Base-by-base conservation (phyloP, 2,113 vertebrate species). In the Percina caprodes region DNA sequence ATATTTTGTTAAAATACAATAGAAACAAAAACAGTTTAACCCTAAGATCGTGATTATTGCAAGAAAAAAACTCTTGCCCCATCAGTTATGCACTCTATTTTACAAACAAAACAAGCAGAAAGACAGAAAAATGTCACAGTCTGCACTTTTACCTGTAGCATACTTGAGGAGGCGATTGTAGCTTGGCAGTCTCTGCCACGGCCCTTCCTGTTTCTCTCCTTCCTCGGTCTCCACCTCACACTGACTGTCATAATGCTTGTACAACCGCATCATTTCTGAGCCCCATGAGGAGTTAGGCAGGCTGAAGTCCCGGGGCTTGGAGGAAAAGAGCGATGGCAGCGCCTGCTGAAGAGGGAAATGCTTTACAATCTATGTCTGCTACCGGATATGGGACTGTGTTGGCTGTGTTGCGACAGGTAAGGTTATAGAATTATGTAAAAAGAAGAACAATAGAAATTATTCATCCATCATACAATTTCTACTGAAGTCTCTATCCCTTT, bases 211-310 rank as follows among this genome's bases (percentile, higher is more conserved):
- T 26, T 86, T 86, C 59, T 89, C 74, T n/a, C 83, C 89, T 5
- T 3, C 86, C 26, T 89, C 91, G 0, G 67, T 79, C 69, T 91
- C 86, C 0, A 65, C 67, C 71, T 94, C 93, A 70, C 95, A 94
- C 80, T 94, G 91, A 54, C 92, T 93, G 79, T 90, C 91, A 61
- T 95, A 96, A 26, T 92, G 88, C 1, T 96, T 87, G 39, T 95
- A 96, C 59, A 96, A 62, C 9, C 65, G 69, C 87, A 78, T 76
- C 94, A 97, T 96, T 58, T 96, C 95, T 15, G 92, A 60, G 56
- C 90, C 88, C 97, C 97, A 98, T 5, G 95, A 96, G 2, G 94
- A 74, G 77, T 98, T 97, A 2, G 97, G 97, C 46, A 96, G 78
- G 69, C 95, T 94, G 49, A 93, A 95, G 80, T 97, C 96, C 33